Percentiles rank a stretch among this genome's conserved stretches.
Evolutionary conservation across 2,113 vertebrate genomes (phyloP).

Genomic region (Gnathonemus echidnorhynchus): DNA sequence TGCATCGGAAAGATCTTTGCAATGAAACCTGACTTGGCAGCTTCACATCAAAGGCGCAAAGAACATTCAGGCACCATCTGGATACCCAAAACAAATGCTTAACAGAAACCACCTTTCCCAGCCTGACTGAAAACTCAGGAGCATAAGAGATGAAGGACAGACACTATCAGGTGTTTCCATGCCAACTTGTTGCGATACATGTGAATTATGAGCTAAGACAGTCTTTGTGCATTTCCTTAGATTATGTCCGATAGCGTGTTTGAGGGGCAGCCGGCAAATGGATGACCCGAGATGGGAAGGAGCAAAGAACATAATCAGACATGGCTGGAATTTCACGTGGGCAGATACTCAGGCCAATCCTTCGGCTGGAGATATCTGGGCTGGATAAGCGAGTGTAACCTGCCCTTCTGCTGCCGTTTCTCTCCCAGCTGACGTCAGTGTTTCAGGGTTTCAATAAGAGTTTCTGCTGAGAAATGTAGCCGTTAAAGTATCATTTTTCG

Average conservation of each 20-base stretch:
- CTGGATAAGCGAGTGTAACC: neutral
- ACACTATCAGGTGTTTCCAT: neutral
- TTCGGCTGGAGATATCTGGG: neutral
- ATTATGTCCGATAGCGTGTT: neutral
- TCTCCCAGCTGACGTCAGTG: neutral
- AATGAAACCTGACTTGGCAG: neutral
- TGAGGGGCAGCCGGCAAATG: neutral
- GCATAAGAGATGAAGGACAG: neutral
- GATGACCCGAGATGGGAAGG: neutral
- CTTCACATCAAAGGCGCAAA: neutral
- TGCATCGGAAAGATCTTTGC: neutral
- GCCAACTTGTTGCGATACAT: neutral
- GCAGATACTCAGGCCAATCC: neutral
- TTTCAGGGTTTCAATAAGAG: neutral
- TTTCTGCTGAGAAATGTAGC: neutral
- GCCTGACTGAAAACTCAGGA: neutral
- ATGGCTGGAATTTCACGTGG: neutral
- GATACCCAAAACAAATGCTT: neutral
- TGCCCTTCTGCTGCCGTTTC: neutral
- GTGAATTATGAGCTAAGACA: neutral
- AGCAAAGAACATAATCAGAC: neutral
- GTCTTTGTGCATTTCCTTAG: neutral
- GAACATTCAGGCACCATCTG: neutral
- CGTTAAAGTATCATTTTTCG: neutral
- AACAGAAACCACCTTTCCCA: neutral